Percentiles rank a stretch among this genome's conserved stretches.
phyloP scores from a whole-genome alignment of 2,888 invertebrate species.

The Drosophila prolongata region DNA sequence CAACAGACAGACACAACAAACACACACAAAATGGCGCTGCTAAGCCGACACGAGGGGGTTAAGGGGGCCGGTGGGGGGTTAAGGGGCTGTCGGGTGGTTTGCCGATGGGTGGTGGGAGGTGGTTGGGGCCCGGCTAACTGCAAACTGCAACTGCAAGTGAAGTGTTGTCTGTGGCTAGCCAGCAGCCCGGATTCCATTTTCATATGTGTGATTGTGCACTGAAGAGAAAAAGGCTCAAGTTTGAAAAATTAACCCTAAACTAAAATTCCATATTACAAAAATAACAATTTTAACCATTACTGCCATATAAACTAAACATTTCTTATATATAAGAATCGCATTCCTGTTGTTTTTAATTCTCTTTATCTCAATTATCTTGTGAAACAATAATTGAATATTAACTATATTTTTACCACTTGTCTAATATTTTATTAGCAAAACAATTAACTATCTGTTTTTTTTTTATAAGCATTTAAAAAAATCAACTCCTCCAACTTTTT shows the following conservation, averaged over 20 bases:
- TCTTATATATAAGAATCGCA: no score
- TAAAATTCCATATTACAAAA: neutral
- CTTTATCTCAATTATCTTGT: no score
- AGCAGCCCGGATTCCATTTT: conserved; percentile 41
- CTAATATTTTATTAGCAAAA: no score
- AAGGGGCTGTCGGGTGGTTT: neutral
- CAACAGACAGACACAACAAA: conserved; percentile 30
- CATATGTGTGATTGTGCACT: conserved; percentile 25
- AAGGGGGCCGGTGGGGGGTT: no score
- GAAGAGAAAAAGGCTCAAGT: neutral
- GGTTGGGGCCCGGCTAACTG: conserved; percentile 51
- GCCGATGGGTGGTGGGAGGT: neutral
- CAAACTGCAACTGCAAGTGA: conserved; percentile 76
- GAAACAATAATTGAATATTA: no score
- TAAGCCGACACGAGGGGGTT: conserved; percentile 55
- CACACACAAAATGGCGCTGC: conserved; percentile 69
- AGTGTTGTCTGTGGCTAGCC: conserved; percentile 73
- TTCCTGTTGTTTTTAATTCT: no score
- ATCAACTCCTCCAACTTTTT: no score
- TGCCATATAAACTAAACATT: no score
- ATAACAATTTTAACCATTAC: no score
- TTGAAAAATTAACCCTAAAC: neutral
- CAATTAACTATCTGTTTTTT: no score
- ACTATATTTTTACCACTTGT: no score
- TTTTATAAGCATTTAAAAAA: no score